A percentile compares a stretch with the other conserved stretches of the same genome.
These are phyloP conservation scores for Betta splendens DNA, from an alignment of 2,797 vertebrate species.

Conservation along the genomic window DNA sequence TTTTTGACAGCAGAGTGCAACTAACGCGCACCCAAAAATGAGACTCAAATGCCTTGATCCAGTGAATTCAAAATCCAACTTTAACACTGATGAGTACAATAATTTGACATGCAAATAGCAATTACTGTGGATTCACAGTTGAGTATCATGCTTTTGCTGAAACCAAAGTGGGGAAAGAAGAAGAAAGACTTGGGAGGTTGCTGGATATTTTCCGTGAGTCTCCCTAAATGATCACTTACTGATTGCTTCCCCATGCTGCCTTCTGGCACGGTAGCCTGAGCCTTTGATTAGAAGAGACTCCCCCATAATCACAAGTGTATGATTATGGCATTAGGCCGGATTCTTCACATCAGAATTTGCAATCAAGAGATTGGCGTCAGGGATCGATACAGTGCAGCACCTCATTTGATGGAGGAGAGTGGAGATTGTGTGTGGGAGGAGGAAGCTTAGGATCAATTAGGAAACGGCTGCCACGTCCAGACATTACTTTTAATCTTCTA, in stretches of 20 bases:
- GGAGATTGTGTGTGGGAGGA: conserved; percentile 49
- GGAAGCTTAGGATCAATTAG: conserved; percentile 79
- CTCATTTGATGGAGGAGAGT: conserved; percentile 64
- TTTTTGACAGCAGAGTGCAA: background rate
- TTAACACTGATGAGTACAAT: conserved; percentile 46
- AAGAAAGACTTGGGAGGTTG: conserved; percentile 35
- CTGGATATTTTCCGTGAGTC: conserved; percentile 57
- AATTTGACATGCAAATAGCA: conserved; percentile 68
- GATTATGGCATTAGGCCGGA: conserved; percentile 83
- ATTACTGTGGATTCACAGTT: conserved; percentile 56
- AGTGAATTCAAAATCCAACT: conserved; percentile 37
- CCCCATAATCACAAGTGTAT: conserved; percentile 81
- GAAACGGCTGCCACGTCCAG: conserved; percentile 71
- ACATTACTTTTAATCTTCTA: conserved; percentile 86
- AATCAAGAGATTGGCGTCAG: conserved; percentile 83
- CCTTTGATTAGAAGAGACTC: conserved; percentile 80
- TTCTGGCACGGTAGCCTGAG: conserved; percentile 63
- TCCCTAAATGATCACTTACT: conserved; percentile 67
- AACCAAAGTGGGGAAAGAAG: conserved; percentile 30
- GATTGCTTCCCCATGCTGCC: conserved; percentile 67
- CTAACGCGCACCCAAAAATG: background rate
- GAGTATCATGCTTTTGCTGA: conserved; percentile 41
- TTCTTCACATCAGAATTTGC: conserved; percentile 81
- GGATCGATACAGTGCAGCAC: conserved; percentile 77
- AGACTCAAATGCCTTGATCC: conserved; percentile 17